Percentiles rank a stretch among this genome's conserved stretches.
These are phyloP conservation scores for Azemiops feae DNA, from an alignment of 2,113 vertebrate species.

Conservation along the genomic window DNA sequence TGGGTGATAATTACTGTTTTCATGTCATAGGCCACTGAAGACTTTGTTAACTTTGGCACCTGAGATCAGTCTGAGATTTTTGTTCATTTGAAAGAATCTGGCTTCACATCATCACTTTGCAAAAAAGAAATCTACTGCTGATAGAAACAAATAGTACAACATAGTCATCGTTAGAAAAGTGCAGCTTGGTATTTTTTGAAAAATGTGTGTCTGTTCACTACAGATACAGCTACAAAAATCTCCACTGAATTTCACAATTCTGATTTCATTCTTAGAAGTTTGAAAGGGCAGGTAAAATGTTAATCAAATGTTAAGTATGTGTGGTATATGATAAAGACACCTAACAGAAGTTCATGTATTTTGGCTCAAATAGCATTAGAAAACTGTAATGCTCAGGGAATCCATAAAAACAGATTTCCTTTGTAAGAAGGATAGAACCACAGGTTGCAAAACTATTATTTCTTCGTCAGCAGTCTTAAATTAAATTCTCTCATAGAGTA, in stretches of 20 bases:
- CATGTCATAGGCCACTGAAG: neutral
- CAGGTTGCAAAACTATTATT: neutral
- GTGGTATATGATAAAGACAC: neutral
- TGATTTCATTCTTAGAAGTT: accelerated
- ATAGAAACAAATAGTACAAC: neutral
- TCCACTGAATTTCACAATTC: neutral
- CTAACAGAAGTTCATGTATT: neutral
- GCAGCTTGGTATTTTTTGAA: neutral
- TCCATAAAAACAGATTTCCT: neutral
- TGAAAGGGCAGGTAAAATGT: neutral
- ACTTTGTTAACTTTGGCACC: neutral
- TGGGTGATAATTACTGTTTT: too few species aligned
- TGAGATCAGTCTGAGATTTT: neutral
- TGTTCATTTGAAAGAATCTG: neutral
- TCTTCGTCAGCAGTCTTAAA: neutral
- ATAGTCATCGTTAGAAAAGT: neutral
- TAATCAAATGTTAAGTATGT: neutral
- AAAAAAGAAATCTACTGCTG: neutral
- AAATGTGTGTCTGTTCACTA: neutral
- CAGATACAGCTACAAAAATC: neutral
- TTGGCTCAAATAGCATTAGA: neutral
- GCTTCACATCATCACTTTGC: neutral
- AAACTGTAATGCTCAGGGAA: neutral
- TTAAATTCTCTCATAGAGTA: neutral
- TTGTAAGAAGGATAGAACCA: neutral